Conservation (phyloP, 1,140 invertebrate genomes). For the Chelonus insularis region DNA sequence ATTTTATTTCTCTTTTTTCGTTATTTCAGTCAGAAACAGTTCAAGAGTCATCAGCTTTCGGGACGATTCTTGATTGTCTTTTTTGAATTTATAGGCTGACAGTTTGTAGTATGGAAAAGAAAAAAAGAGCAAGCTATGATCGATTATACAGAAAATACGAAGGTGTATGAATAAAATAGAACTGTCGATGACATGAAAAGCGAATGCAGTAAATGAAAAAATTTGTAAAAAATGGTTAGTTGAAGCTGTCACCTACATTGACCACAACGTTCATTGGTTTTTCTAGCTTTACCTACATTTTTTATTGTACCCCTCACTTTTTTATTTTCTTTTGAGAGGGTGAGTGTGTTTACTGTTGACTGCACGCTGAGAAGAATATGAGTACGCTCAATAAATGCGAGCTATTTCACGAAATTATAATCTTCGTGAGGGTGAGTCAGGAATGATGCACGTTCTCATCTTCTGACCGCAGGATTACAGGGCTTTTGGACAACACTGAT, state of each 20-base stretch:
- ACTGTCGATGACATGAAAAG: neutral
- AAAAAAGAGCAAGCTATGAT: neutral
- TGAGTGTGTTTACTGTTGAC: neutral
- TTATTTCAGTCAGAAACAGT: too few species aligned
- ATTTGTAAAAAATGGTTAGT: conserved; percentile 3
- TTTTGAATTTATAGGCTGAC: too few species aligned
- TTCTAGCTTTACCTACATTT: neutral
- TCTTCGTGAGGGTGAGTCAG: conserved; percentile 17
- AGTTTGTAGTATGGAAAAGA: neutral
- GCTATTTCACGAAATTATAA: conserved; percentile 25
- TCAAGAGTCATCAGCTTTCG: too few species aligned
- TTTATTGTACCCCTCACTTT: neutral
- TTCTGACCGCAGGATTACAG: conserved; percentile 6
- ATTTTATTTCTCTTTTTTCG: too few species aligned
- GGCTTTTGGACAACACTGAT: neutral
- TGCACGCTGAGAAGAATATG: conserved; percentile 26
- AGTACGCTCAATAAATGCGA: conserved; percentile 23
- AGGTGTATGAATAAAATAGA: neutral
- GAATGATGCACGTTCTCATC: conserved; percentile 17
- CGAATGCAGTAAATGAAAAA: neutral
- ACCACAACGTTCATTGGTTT: neutral
- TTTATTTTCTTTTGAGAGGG: neutral
- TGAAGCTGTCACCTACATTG: conserved; percentile 5
- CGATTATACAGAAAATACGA: neutral
- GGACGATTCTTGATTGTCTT: too few species aligned